Evolutionary conservation across 1,140 invertebrate species (phyloP).

Genomic region (Hyphantria cunea): DNA sequence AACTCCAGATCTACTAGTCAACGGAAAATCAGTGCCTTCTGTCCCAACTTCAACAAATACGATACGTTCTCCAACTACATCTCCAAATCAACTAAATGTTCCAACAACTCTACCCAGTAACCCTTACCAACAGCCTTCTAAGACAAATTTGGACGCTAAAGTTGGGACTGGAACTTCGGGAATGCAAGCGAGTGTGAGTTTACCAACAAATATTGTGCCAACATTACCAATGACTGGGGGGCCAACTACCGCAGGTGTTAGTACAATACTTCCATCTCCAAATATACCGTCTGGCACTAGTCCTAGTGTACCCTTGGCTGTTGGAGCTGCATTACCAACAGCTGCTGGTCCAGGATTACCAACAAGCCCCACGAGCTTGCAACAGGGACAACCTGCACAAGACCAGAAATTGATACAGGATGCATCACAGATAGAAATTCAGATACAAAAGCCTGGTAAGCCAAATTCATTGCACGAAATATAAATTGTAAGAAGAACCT

Average conservation of each 20-base stretch:
- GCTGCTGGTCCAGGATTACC: neutral
- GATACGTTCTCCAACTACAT: constrained; percentile 4
- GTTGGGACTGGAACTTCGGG: neutral
- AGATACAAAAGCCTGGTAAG: constrained; percentile 32
- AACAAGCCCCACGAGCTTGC: neutral
- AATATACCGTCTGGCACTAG: neutral
- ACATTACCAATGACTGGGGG: neutral
- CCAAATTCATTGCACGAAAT: neutral
- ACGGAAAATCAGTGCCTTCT: constrained; percentile 42
- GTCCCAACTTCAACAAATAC: constrained; percentile 1
- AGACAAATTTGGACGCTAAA: constrained; percentile 31
- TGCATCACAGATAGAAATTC: constrained; percentile 18
- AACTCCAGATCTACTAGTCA: constrained; percentile 65
- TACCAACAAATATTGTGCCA: neutral
- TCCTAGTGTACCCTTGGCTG: neutral
- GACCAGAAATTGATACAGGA: constrained; percentile 13
- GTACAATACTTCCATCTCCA: too few relatives aligned
- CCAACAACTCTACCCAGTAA: constrained; percentile 14
- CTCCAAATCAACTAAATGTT: constrained; percentile 31
- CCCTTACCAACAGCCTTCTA: constrained; percentile 14
- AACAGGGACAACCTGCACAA: constrained; percentile 1
- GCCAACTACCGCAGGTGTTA: neutral
- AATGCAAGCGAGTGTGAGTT: neutral
- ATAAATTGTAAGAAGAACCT: too few relatives aligned
- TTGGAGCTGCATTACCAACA: neutral